Conservation (phyloP, 2,797 vertebrate genomes). For the Periparus ater region DNA sequence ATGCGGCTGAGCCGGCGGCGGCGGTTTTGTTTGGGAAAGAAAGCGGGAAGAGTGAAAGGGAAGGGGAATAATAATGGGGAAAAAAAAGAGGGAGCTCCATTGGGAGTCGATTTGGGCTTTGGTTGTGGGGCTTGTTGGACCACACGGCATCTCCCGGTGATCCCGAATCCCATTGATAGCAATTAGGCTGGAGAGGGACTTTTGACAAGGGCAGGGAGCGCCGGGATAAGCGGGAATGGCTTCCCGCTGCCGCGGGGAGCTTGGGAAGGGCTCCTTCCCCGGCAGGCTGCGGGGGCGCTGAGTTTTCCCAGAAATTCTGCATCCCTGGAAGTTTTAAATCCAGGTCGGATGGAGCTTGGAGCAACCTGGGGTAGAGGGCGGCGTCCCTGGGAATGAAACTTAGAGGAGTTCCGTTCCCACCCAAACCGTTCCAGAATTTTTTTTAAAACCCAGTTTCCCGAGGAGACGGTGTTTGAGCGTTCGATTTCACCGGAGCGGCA, state of each 20-base stretch:
- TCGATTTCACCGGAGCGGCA: accelerated
- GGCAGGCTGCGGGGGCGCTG: accelerated
- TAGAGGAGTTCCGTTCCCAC: background rate
- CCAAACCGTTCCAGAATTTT: background rate
- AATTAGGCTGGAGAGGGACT: constrained; percentile 3
- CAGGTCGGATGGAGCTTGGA: accelerated
- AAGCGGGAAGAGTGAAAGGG: background rate
- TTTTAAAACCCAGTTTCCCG: accelerated
- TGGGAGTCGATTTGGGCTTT: background rate
- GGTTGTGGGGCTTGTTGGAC: background rate
- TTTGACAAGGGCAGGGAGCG: background rate
- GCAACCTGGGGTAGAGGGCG: background rate
- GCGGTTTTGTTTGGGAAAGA: constrained; percentile 39
- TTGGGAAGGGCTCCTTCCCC: background rate
- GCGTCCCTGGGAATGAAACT: too few relatives aligned
- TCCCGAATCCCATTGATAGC: background rate
- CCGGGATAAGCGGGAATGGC: background rate
- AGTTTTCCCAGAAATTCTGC: background rate
- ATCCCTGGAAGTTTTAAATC: background rate
- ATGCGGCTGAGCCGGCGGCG: constrained; percentile 65
- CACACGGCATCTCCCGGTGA: background rate
- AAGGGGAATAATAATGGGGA: background rate
- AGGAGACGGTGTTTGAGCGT: background rate
- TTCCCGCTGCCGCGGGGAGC: background rate
- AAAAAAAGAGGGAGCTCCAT: background rate